Evolutionary conservation across 2,113 vertebrate genomes (phyloP).

Genomic region (Mormyrus lacerda): DNA sequence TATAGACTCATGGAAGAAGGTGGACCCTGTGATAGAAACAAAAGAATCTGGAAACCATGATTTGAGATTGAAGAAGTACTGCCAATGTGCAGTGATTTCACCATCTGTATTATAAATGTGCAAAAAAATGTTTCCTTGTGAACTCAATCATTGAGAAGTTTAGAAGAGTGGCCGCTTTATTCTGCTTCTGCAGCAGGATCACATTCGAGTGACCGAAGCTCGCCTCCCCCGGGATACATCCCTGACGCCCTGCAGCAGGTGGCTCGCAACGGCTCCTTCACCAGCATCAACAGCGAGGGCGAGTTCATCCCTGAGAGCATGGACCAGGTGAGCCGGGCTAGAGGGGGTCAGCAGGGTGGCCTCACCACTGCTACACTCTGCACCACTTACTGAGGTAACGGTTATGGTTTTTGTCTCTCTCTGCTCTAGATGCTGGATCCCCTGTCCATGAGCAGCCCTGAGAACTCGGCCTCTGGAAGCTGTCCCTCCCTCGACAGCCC

Average conservation of each 20-base stretch:
- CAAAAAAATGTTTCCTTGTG: background rate
- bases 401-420: background rate
- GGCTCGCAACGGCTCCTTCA: conserved; percentile 94
- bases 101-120: background rate
- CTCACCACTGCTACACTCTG: background rate
- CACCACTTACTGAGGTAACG: background rate
- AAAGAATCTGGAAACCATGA: background rate
- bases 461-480: conserved; percentile 97
- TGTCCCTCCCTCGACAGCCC: conserved; percentile 98
- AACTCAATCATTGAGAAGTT: background rate
- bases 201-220: conserved; percentile 83
- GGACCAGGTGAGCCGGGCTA: conserved; percentile 77
- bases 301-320: conserved; percentile 98
- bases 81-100: background rate
- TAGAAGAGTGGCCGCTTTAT: background rate
- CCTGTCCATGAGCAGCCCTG: conserved; percentile 93
- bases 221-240: conserved; percentile 96
- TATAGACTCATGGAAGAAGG: background rate
- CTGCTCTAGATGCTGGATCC: conserved; percentile 89
- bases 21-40: background rate
- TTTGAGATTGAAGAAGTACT: background rate
- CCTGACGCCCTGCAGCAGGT: conserved; percentile 92
- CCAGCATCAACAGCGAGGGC: conserved; percentile 97
- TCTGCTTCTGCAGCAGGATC: conserved; percentile 55
- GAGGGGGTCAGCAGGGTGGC: background rate